These are phyloP conservation scores for Strigops habroptila DNA, from an alignment of 2,113 vertebrate genomes.

Conservation along the genomic window DNA sequence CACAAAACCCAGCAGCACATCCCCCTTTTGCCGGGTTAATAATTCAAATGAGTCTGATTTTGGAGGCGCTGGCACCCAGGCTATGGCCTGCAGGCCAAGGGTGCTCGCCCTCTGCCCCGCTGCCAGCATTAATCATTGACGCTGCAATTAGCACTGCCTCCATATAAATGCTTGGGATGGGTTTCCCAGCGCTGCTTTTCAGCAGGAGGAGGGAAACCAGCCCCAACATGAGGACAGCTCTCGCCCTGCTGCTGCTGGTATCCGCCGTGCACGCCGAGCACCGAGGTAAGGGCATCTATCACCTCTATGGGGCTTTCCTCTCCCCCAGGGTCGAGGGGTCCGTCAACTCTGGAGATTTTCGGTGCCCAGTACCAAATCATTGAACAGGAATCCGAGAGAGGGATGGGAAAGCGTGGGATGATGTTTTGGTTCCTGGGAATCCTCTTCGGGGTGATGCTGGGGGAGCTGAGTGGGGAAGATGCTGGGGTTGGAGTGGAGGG, in stretches of 20 bases:
- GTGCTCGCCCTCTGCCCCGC: not conserved
- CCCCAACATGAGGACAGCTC: constrained; percentile 43
- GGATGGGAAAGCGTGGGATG: not conserved
- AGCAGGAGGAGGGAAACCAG: not conserved
- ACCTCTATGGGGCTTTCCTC: not conserved
- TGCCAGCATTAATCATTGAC: constrained; percentile 68
- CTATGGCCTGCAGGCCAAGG: constrained; percentile 37
- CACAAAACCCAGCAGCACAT: rapidly evolving
- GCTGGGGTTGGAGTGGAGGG: not conserved
- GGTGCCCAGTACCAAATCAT: rapidly evolving
- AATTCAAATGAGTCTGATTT: constrained; percentile 5
- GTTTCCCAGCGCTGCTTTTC: rapidly evolving
- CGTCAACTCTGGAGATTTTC: rapidly evolving
- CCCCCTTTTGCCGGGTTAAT: constrained; percentile 58
- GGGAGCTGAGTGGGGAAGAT: not conserved
- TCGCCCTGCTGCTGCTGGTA: constrained; percentile 40
- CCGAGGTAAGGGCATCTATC: not conserved
- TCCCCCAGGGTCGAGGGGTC: not conserved
- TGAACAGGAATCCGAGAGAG: not conserved
- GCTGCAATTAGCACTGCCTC: not conserved
- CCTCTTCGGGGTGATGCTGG: not conserved
- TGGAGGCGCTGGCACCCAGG: not conserved
- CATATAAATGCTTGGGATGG: not conserved
- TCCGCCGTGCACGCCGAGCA: rapidly evolving
- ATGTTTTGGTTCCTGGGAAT: rapidly evolving